phyloP scores from a whole-genome alignment of 2,797 vertebrate species.

The Poecilia gillii region DNA sequence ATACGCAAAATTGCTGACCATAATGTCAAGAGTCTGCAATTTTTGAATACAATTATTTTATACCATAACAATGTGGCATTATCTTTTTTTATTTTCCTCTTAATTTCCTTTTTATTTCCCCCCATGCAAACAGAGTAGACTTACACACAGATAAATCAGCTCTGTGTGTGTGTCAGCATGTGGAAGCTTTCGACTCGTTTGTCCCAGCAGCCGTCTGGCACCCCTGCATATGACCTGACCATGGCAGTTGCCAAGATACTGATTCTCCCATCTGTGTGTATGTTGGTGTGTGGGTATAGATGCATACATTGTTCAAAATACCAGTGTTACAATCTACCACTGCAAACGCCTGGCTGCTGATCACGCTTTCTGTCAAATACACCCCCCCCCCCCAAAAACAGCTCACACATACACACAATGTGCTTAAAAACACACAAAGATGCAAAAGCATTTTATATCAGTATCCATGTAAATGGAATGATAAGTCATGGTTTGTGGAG shows the following conservation, averaged over 20 bases:
- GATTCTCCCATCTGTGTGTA: constrained; percentile 10
- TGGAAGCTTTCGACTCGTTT: constrained; percentile 41
- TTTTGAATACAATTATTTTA: neutral
- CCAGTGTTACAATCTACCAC: constrained; percentile 21
- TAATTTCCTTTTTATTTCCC: neutral
- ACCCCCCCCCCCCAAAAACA: neutral
- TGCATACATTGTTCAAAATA: constrained; percentile 13
- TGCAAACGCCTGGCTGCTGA: constrained; percentile 30
- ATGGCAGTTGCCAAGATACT: constrained; percentile 65
- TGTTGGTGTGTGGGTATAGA: constrained; percentile 16
- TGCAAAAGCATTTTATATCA: neutral
- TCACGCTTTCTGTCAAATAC: constrained; percentile 31
- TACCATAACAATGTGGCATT: neutral
- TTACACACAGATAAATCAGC: constrained; percentile 34
- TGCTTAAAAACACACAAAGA: neutral
- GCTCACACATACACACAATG: constrained; percentile 33
- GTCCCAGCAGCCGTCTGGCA: constrained; percentile 68
- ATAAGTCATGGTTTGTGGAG: constrained; percentile 40
- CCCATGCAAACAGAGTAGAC: neutral
- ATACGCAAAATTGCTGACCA: neutral
- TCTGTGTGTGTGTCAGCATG: constrained; percentile 20
- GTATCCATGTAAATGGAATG: constrained; percentile 2
- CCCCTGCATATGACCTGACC: constrained; percentile 63
- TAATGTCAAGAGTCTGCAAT: neutral
- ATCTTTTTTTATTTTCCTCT: neutral